Base-by-base conservation (phyloP, 2,888 invertebrate genomes). In the Sinotaia quadrata region DNA sequence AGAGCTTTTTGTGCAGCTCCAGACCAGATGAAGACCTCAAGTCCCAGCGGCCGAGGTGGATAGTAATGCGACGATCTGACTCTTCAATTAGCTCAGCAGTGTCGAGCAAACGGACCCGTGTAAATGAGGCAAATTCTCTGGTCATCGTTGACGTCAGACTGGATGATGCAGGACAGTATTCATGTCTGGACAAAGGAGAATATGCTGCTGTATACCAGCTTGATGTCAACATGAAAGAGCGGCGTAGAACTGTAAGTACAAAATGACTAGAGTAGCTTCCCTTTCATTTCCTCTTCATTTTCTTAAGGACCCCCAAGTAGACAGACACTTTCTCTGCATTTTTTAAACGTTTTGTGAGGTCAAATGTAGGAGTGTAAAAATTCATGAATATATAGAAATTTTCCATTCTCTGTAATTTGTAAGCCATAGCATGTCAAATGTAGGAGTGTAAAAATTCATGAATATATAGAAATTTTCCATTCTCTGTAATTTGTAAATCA, bases 191-290 rank as follows among this genome's bases (percentile, higher is more conserved):
- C 31, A 62, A 70, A 4, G 69, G 72, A 5, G 79, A 81, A 60
- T 78, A 78, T 29, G 73, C 76, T 18, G 78, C 77, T 24, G 78
- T 81, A 21, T 82, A 82, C 71, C 83, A 83, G 68, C 58, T 85
- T 31, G 86, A 87, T 69, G 81, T 84, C 10, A 72, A 82, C 31
- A 73, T 78, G 15, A 73, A 60, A 29, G 84, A 85, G 52, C 70
- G 59, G 12, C 63, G 74, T 44, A 74, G 59, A 47, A 56, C 68
- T 37, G 75, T 82, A 61, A 70, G 73, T n/a, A n/a, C n/a, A n/a
- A n/a, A n/a, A n/a, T n/a, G n/a, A n/a, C n/a, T n/a, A n/a, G n/a
- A n/a, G n/a, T n/a, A n/a, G n/a, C n/a, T n/a, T n/a, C n/a, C n/a
- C n/a, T n/a, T n/a, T n/a, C n/a, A n/a, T n/a, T n/a, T n/a, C n/a